A percentile compares a stretch with the other conserved stretches of the same genome.
These are phyloP conservation scores for Polylopha cassiicola DNA, from an alignment of 2,888 invertebrate species.

Conservation along the genomic window DNA sequence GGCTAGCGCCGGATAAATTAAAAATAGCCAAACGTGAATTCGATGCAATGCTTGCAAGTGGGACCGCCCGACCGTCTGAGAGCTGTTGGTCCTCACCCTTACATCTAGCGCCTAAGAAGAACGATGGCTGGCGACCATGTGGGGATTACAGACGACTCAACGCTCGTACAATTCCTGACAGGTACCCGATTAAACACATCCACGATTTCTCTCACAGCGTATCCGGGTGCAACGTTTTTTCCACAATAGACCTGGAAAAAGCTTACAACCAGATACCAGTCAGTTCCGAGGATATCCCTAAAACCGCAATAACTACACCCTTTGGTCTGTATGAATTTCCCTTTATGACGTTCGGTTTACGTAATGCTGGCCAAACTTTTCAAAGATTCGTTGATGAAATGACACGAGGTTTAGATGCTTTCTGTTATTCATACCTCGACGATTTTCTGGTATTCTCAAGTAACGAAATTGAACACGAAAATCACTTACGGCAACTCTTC, in stretches of 20 bases:
- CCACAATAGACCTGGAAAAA: conserved; percentile 10
- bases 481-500: conserved; percentile 25
- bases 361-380: conserved; percentile 49
- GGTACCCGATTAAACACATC: conserved; percentile 23
- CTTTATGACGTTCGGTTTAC: conserved; percentile 41
- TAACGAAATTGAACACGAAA: conserved; percentile 4
- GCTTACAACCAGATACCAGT: conserved; percentile 12
- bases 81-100: conserved; percentile 23
- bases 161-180: conserved; percentile 23
- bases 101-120: conserved; percentile 15
- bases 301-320: conserved; percentile 14
- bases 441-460: conserved; percentile 33
- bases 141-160: conserved; percentile 25
- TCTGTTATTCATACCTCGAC: conserved; percentile 36
- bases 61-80: conserved; percentile 24
- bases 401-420: conserved; percentile 16
- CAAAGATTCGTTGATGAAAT: conserved; percentile 42
- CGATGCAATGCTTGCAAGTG: conserved; percentile 24
- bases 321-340: conserved; percentile 36
- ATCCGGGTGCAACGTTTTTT: conserved; percentile 10
- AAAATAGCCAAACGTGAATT: conserved; percentile 27
- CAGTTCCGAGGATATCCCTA: conserved; percentile 4
- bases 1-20: conserved; percentile 26
- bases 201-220: conserved; percentile 23
- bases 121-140: conserved; percentile 22